phyloP scores from a whole-genome alignment of 37 sponge, comb jelly and placozoan genomes.

The Hormiphora californensis region DNA sequence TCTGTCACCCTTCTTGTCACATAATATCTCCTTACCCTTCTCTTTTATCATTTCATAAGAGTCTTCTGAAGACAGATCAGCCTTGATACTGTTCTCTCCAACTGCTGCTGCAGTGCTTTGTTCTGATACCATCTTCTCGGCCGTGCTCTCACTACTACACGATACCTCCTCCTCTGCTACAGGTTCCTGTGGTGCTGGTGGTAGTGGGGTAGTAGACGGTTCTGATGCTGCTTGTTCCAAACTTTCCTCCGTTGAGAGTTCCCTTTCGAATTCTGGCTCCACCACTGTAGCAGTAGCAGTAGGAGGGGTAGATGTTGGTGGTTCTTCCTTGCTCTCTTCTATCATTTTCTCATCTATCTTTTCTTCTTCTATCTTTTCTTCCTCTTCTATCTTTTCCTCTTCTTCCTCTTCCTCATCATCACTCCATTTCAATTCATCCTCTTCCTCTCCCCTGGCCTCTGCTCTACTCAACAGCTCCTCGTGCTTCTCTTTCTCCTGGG shows the following conservation, averaged over 20 bases:
- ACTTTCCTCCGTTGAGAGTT: no score
- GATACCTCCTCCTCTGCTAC: not conserved
- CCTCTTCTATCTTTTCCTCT: not conserved
- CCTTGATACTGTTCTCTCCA: no score
- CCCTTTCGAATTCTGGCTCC: no score
- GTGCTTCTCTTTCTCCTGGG: conserved; percentile 9
- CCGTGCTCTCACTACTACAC: not conserved
- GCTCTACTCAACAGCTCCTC: not conserved
- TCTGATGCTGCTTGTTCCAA: no score
- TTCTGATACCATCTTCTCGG: not conserved
- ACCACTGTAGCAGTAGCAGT: not conserved
- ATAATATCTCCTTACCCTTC: not conserved
- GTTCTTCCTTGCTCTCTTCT: not conserved
- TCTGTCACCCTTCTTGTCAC: no score
- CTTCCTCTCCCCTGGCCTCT: not conserved
- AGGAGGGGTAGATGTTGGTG: not conserved
- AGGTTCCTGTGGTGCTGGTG: not conserved
- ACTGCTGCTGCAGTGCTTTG: no score
- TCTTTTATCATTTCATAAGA: conserved; percentile 14
- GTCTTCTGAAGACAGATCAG: not conserved
- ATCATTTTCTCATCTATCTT: not conserved
- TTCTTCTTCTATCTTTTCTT: not conserved
- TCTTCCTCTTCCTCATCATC: conserved; percentile 29
- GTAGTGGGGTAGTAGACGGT: not conserved
- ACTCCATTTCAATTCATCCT: conserved; percentile 24